Conservation (phyloP, 2,888 invertebrate species). For the Saturnia pavonia region DNA sequence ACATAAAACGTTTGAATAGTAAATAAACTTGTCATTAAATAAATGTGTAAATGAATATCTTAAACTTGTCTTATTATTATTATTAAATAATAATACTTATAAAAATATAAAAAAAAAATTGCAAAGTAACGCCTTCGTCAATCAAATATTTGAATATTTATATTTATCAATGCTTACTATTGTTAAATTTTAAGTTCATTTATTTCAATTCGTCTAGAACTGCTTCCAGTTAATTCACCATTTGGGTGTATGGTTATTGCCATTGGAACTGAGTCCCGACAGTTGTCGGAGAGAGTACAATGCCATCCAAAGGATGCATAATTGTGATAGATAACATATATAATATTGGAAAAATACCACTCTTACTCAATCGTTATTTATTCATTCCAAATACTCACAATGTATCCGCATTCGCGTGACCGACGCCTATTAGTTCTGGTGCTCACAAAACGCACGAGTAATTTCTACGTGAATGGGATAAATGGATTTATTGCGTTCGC, state of each 20-base stretch:
- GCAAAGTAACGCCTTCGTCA: too few relatives aligned
- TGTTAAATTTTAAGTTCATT: background rate
- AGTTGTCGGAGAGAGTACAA: background rate
- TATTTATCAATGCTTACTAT: too few relatives aligned
- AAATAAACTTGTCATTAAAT: too few relatives aligned
- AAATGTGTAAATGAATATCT: too few relatives aligned
- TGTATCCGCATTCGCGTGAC: conserved; percentile 4
- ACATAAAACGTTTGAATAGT: too few relatives aligned
- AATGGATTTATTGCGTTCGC: conserved; percentile 8
- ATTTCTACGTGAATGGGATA: conserved; percentile 7
- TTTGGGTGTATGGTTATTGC: background rate
- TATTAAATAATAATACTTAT: too few relatives aligned
- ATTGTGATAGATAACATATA: background rate
- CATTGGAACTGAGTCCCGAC: background rate
- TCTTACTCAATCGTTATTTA: background rate
- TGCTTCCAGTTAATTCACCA: background rate
- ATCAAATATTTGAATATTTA: too few relatives aligned
- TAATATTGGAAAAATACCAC: background rate
- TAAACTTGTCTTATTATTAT: too few relatives aligned
- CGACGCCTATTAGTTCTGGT: conserved; percentile 8
- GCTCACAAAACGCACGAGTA: conserved; percentile 10
- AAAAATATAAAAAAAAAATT: too few relatives aligned
- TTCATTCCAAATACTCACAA: background rate
- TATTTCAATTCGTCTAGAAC: background rate
- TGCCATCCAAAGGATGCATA: background rate